Conservation (phyloP, 2,797 vertebrate genomes). For the Morelia viridis region DNA sequence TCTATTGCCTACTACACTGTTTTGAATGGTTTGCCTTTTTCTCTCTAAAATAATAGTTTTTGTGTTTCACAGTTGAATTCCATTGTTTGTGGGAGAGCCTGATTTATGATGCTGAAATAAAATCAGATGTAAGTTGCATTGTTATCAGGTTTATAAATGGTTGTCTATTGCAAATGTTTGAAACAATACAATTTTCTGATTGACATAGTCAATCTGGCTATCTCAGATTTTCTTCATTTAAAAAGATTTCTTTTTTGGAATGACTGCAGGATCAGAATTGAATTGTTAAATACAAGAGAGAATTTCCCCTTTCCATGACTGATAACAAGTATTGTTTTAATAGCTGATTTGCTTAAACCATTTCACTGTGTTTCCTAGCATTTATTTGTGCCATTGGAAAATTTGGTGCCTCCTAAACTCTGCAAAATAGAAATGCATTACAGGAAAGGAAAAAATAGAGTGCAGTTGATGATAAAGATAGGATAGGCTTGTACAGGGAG, state of each 20-base stretch:
- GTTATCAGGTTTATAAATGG: neutral
- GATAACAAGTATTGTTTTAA: neutral
- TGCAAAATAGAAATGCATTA: neutral
- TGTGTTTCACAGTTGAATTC: constrained; percentile 85
- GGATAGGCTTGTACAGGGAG: too few species aligned
- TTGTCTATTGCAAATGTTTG: neutral
- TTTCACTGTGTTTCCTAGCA: neutral
- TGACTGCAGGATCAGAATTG: neutral
- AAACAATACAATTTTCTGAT: neutral
- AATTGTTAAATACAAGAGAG: neutral
- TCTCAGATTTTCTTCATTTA: neutral
- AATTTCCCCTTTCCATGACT: neutral
- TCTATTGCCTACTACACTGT: neutral
- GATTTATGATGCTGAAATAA: constrained; percentile 89
- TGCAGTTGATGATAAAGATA: neutral
- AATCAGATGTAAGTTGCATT: constrained; percentile 84
- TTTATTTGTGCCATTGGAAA: neutral
- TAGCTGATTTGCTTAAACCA: neutral
- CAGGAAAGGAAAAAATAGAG: neutral
- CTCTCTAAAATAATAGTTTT: neutral
- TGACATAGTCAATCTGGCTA: neutral
- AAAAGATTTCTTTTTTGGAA: neutral
- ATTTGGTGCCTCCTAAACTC: neutral
- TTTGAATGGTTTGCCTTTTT: neutral
- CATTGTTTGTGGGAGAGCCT: constrained; percentile 97